These are phyloP conservation scores for Diarsia rubi DNA, from an alignment of 2,888 invertebrate species.

Conservation along the genomic window DNA sequence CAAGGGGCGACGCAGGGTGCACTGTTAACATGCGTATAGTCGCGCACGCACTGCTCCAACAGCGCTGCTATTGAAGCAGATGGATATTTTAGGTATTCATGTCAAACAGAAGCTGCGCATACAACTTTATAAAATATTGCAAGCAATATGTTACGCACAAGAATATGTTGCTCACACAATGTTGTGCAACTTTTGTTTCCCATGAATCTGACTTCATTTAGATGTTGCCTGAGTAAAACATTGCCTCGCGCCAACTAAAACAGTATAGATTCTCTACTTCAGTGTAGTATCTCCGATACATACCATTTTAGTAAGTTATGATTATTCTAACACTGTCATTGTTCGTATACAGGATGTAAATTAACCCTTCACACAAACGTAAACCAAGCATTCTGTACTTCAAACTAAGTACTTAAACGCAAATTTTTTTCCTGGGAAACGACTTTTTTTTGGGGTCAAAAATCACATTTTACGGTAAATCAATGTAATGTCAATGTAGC, in stretches of 20 bases:
- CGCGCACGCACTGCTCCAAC: too few species aligned
- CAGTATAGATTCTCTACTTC: background rate
- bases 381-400: too few species aligned
- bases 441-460: too few species aligned
- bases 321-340: background rate
- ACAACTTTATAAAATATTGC: background rate
- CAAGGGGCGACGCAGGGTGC: too few species aligned
- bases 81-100: background rate
- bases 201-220: background rate
- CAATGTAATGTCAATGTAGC: too few species aligned
- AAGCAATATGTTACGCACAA: background rate
- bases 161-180: background rate
- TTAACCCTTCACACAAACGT: too few species aligned
- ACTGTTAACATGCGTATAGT: too few species aligned
- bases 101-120: background rate
- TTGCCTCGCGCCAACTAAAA: constrained; percentile 15
- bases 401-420: too few species aligned
- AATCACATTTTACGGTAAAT: too few species aligned
- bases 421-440: too few species aligned
- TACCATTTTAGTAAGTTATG: background rate
- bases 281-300: background rate
- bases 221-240: background rate
- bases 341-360: too few species aligned
- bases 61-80: constrained; percentile 1
- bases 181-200: background rate